Conservation (phyloP, 1,140 invertebrate species). For the Chymomyza costata region DNA sequence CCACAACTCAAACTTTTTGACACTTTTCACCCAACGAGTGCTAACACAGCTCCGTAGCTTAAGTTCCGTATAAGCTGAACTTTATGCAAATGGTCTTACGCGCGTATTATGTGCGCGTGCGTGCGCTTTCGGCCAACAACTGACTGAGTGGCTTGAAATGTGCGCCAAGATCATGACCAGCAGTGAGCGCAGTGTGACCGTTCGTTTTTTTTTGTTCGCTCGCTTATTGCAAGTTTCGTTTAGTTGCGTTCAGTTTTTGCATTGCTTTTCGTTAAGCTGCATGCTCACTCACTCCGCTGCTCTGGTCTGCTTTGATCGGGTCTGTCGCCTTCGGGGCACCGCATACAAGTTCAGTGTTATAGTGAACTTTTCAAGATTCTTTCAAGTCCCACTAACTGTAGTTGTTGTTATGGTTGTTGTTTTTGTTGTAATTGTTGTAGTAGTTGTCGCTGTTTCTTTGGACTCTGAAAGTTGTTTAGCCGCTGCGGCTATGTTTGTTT, state of each 20-base stretch:
- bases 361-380: conserved; percentile 41
- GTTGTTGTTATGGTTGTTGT: conserved; percentile 12
- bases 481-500: conserved; percentile 54
- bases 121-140: conserved; percentile 56
- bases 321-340: conserved; percentile 22
- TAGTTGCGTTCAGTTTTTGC: conserved; percentile 49
- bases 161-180: conserved; percentile 54
- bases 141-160: conserved; percentile 38
- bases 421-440: conserved; percentile 11
- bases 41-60: too few relatives aligned
- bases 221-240: conserved; percentile 32
- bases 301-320: too few relatives aligned
- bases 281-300: too few relatives aligned
- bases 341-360: conserved; percentile 30
- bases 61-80: too few relatives aligned
- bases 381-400: conserved; percentile 50
- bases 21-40: too few relatives aligned
- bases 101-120: conserved; percentile 51
- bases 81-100: conserved; percentile 21
- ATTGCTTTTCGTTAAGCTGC: conserved; percentile 27
- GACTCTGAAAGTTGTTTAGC: conserved; percentile 55
- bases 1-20: background rate
- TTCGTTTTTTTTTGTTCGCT: conserved; percentile 8
- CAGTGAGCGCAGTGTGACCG: conserved; percentile 23
- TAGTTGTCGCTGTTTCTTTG: conserved; percentile 9